A percentile compares a stretch with the other conserved stretches of the same genome.
Conservation (phyloP, 2,797 vertebrate genomes). For the Gymnopithys bicolor region DNA sequence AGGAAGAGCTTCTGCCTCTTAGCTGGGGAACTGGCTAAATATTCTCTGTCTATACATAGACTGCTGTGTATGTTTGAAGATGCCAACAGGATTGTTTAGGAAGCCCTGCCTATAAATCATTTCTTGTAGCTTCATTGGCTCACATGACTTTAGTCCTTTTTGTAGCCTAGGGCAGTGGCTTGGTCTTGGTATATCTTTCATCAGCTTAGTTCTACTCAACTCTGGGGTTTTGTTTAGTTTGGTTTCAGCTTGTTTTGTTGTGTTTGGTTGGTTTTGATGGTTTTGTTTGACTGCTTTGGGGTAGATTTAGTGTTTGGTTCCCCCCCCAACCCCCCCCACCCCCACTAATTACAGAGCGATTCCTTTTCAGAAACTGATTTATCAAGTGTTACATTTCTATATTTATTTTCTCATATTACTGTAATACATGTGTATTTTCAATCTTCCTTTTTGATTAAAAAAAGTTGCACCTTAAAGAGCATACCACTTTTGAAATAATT, state of each 20-base stretch:
- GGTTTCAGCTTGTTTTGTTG: neutral
- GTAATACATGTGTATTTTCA: neutral
- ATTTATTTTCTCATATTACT: neutral
- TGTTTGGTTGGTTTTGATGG: neutral
- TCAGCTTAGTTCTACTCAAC: neutral
- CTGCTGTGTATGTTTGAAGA: neutral
- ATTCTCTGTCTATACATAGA: neutral
- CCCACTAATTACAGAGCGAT: neutral
- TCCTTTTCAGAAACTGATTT: neutral
- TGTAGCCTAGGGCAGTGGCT: rapidly evolving
- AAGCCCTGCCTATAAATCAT: neutral
- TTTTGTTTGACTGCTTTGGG: neutral
- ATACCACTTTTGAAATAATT: neutral
- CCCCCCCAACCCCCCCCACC: no score
- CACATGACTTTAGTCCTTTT: neutral
- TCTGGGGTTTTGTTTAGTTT: neutral
- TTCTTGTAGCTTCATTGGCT: neutral
- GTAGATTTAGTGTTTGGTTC: no score
- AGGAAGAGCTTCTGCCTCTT: neutral
- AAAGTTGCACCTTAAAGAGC: neutral
- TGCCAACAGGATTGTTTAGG: neutral
- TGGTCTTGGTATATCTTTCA: neutral
- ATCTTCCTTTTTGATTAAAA: neutral
- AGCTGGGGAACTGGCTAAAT: neutral
- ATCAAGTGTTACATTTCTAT: neutral